A percentile compares a stretch with the other conserved stretches of the same genome.
phyloP scores from a whole-genome alignment of 1,140 invertebrate species.

The Probaryconus sp. region DNA sequence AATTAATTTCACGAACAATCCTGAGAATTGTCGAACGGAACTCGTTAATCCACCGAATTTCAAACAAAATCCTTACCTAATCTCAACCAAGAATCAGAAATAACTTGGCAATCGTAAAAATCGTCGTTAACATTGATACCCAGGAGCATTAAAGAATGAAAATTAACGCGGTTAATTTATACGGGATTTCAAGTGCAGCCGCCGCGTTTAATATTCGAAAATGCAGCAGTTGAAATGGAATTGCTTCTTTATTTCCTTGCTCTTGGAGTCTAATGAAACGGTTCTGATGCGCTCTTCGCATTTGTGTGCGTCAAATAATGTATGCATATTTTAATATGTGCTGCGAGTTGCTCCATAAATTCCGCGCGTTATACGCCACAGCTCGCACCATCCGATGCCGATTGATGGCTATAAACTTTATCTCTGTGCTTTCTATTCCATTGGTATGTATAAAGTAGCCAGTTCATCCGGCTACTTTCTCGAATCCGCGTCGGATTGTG shows the following conservation, averaged over 20 bases:
- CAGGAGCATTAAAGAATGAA: no score
- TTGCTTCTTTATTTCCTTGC: constrained; percentile 14
- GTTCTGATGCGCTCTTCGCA: constrained; percentile 26
- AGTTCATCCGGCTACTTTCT: constrained; percentile 64
- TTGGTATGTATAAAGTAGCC: constrained; percentile 63
- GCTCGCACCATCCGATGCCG: constrained; percentile 54
- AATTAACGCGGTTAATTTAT: no score
- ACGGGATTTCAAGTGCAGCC: no score
- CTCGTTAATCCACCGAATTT: no score
- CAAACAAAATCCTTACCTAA: no score
- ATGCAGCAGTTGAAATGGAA: constrained; percentile 4
- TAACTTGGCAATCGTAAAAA: no score
- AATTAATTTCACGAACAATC: no score
- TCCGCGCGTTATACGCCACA: constrained; percentile 40
- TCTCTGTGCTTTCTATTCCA: constrained; percentile 63
- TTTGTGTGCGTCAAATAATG: constrained; percentile 25
- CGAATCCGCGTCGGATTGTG: constrained; percentile 57
- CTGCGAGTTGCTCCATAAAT: constrained; percentile 47
- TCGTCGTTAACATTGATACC: no score
- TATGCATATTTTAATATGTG: constrained; percentile 43
- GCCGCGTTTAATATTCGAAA: no score
- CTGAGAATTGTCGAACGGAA: no score
- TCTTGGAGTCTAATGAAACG: constrained; percentile 49
- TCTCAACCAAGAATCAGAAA: no score
- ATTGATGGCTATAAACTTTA: constrained; percentile 62